Base-by-base conservation (phyloP, 2,113 vertebrate genomes). In the Galemys pyrenaicus region DNA sequence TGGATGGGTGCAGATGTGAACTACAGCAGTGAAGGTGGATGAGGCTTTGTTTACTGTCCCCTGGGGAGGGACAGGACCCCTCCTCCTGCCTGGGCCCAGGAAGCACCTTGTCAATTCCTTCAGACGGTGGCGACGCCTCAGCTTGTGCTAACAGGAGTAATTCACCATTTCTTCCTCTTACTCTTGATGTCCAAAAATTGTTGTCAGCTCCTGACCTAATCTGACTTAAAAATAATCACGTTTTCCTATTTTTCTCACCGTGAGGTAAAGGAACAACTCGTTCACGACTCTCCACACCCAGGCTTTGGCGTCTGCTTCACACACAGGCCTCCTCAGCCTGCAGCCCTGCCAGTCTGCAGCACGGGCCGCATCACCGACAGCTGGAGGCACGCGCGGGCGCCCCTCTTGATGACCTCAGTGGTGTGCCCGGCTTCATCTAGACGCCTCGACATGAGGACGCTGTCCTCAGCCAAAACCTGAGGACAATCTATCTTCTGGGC, bases 171-270 rank as follows among this genome's bases (percentile, higher is more conserved):
- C 44, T 89, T 80, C 68, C 56, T 94, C 84, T 92, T 73, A 77
- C 26, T 87, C 56, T 91, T 87, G 16, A 82, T 30, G 64, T 93
- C 26, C 74, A 92, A 74, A 88, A 84, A 19, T 60, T 71, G 3
- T 51, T 97, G 65, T 64, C n/a, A 87, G 35, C 51, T 93, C 60
- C 62, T 80, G 24, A 74, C 41, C 17, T 95, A 86, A 67, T 94
- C 22, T 74, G 46, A 88, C 22, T 71, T 92, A 86, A 74, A 54
- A 67, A 64, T 83, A 51, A 71, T 84, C 64, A 26, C n/a, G 6
- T 58, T 91, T 92, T 92, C 6, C 73, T 77, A 75, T 30, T 80
- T 89, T 94, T 68, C 13, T 37, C n/a, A 75, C 28, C 30, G 10
- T 73, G 9, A 62, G 41, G 22, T 39, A 71, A 62, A 68, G 20